Conservation (phyloP, 1,140 invertebrate genomes). For the Euborellia annulipes region DNA sequence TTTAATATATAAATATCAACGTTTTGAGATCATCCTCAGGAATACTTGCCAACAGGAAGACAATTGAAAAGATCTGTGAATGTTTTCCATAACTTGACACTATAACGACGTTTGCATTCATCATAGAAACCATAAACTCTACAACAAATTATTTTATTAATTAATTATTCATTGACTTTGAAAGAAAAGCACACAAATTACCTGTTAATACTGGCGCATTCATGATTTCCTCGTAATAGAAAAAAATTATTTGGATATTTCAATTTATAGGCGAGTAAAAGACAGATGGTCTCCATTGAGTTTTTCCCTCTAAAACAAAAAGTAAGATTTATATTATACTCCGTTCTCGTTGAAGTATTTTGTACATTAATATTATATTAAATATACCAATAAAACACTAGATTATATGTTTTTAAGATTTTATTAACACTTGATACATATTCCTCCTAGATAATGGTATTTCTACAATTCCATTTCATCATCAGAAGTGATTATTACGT, state of each 20-base stretch:
- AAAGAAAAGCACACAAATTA: constrained; percentile 4
- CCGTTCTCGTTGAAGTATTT: too few relatives aligned
- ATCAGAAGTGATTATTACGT: too few relatives aligned
- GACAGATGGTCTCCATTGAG: constrained; percentile 38
- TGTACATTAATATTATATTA: too few relatives aligned
- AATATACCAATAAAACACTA: too few relatives aligned
- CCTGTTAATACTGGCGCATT: constrained; percentile 38
- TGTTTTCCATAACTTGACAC: constrained; percentile 50
- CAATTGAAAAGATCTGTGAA: constrained; percentile 56
- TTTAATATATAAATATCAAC: constrained; percentile 14
- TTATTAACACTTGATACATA: too few relatives aligned
- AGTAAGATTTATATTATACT: too few relatives aligned
- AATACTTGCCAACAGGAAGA: constrained; percentile 33
- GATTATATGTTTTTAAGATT: too few relatives aligned
- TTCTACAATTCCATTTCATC: too few relatives aligned
- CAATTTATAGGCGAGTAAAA: constrained; percentile 49
- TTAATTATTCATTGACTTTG: neutral
- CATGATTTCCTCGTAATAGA: constrained; percentile 43
- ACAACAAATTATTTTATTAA: constrained; percentile 9
- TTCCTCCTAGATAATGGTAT: too few relatives aligned
- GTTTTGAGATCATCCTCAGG: too few relatives aligned
- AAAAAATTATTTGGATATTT: constrained; percentile 58
- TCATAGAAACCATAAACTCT: constrained; percentile 44
- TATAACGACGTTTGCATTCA: constrained; percentile 40
- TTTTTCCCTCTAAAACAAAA: constrained; percentile 30